phyloP scores from a whole-genome alignment of 1,140 invertebrate species.

The Antheraea pernyi region DNA sequence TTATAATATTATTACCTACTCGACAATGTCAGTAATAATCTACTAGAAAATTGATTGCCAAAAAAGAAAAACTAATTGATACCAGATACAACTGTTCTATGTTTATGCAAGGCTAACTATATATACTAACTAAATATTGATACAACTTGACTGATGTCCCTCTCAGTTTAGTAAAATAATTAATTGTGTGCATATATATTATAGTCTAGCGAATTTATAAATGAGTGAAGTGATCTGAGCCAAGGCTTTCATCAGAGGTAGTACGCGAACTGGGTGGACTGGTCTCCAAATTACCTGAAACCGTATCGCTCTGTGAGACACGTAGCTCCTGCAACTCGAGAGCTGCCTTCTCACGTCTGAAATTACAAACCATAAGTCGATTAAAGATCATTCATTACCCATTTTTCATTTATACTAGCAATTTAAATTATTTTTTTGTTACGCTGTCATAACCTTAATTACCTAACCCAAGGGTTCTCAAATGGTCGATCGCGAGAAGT shows the following conservation, averaged over 20 bases:
- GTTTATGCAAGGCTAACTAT: too few species aligned
- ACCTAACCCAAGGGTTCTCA: too few species aligned
- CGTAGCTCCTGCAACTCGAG: conserved; percentile 71
- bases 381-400: neutral
- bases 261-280: conserved; percentile 47
- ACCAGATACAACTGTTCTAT: too few species aligned
- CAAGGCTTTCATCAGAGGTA: conserved; percentile 54
- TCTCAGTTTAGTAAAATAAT: neutral
- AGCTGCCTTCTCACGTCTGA: conserved; percentile 80
- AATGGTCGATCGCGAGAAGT: too few species aligned
- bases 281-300: conserved; percentile 74
- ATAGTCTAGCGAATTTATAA: conserved; percentile 36
- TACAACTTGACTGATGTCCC: neutral
- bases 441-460: too few species aligned
- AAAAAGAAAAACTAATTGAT: too few species aligned
- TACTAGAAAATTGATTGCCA: too few species aligned
- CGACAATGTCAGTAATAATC: too few species aligned
- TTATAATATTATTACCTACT: too few species aligned
- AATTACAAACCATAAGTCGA: conserved; percentile 18
- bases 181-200: conserved; percentile 9
- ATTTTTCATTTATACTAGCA: too few species aligned
- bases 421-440: too few species aligned
- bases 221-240: conserved; percentile 63
- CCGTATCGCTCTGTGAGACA: conserved; percentile 72
- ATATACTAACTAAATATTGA: neutral